Conservation (phyloP, 2,797 vertebrate species). For the Catamblyrhynchus diadema region DNA sequence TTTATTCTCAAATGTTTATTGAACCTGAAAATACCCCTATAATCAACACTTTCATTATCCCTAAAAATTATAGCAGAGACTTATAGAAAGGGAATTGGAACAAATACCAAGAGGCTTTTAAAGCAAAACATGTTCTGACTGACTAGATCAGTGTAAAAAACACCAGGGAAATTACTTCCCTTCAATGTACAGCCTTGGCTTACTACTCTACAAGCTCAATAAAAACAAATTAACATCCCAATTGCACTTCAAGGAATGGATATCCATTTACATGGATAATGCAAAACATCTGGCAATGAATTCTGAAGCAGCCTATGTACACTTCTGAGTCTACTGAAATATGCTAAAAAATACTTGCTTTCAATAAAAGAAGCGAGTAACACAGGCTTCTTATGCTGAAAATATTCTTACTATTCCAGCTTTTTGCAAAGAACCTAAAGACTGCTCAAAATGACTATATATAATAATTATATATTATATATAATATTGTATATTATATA, state of each 20-base stretch:
- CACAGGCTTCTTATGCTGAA: neutral
- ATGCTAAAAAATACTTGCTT: neutral
- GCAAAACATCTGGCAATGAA: neutral
- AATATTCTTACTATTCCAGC: neutral
- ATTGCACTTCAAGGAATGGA: neutral
- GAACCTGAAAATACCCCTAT: neutral
- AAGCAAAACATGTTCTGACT: neutral
- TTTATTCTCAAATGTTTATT: neutral
- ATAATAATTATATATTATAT: neutral
- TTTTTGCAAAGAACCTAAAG: neutral
- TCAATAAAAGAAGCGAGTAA: neutral
- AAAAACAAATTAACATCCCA: neutral
- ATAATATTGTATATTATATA: neutral
- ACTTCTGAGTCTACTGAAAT: neutral
- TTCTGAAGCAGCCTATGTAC: neutral
- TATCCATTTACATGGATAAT: neutral
- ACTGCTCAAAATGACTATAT: neutral
- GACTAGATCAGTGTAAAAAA: neutral
- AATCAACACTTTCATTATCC: neutral
- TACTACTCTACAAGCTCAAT: neutral
- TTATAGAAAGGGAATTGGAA: neutral
- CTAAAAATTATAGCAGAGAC: neutral
- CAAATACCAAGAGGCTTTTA: neutral
- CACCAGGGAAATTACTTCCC: neutral
- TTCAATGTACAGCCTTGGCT: neutral